phyloP scores from a whole-genome alignment of 2,797 vertebrate genomes.

The Phylloscopus collybita region DNA sequence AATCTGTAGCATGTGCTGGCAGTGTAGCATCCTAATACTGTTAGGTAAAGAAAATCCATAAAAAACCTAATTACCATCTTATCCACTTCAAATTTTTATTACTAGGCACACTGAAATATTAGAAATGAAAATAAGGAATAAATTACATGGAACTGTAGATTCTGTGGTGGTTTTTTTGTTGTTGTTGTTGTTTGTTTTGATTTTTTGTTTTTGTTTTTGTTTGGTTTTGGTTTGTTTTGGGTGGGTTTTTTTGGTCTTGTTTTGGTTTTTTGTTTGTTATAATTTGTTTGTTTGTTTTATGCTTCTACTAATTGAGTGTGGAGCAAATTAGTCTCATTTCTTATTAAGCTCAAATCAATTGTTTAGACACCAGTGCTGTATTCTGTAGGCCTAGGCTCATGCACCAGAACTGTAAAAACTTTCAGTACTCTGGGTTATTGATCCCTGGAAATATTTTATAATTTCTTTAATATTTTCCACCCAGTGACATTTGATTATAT shows the following conservation, averaged over 20 bases:
- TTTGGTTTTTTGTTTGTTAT: neutral
- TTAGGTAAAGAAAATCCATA: neutral
- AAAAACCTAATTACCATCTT: neutral
- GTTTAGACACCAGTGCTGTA: neutral
- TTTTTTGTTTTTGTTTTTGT: neutral
- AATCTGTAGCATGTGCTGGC: rapidly evolving
- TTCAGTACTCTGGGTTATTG: neutral
- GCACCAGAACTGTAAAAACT: neutral
- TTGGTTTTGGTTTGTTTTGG: neutral
- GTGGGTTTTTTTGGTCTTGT: neutral
- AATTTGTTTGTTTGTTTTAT: neutral
- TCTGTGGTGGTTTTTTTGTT: neutral
- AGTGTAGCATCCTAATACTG: neutral
- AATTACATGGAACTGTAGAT: neutral
- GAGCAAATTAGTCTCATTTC: neutral
- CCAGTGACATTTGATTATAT: neutral
- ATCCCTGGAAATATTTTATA: neutral
- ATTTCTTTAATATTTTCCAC: neutral
- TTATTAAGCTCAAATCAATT: neutral
- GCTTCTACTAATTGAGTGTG: neutral
- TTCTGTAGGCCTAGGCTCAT: neutral
- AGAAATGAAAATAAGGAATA: neutral
- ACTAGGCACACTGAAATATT: neutral
- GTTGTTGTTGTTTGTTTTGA: neutral
- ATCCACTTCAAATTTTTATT: neutral